These are phyloP conservation scores for Elephantulus edwardii DNA, from an alignment of 2,113 vertebrate genomes.

Conservation along the genomic window DNA sequence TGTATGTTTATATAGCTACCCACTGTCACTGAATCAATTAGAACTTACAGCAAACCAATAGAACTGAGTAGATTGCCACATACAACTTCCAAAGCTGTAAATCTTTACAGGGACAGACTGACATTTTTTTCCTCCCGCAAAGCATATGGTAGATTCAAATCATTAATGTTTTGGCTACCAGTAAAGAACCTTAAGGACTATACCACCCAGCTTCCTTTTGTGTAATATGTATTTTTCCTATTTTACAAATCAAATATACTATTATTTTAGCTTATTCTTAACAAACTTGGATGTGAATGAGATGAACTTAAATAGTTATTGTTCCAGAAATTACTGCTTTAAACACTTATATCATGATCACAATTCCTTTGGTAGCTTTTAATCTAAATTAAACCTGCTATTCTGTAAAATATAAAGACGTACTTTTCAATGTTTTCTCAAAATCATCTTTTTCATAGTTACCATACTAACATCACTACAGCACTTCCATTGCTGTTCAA, in stretches of 20 bases:
- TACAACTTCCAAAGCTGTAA: neutral
- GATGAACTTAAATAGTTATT: neutral
- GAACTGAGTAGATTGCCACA: neutral
- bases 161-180: no score
- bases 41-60: neutral
- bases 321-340: slow-evolving; percentile 82
- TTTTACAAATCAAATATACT: neutral
- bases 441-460: slow-evolving; percentile 69
- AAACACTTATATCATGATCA: slow-evolving; percentile 77
- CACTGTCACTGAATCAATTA: neutral
- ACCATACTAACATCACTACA: slow-evolving; percentile 61
- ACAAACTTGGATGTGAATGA: neutral
- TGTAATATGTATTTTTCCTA: neutral
- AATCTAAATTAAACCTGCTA: slow-evolving; percentile 80
- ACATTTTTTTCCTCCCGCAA: neutral
- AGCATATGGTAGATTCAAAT: no score
- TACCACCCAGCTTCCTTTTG: neutral
- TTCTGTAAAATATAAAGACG: slow-evolving; percentile 78
- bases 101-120: neutral
- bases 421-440: slow-evolving; percentile 72
- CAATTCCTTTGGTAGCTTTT: slow-evolving; percentile 84
- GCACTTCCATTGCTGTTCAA: slow-evolving; percentile 56
- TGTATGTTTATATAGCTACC: neutral
- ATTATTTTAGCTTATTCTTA: neutral
- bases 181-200: no score